These are phyloP conservation scores for Phalacrocorax pelagicus DNA, from an alignment of 2,113 vertebrate genomes.

Conservation along the genomic window DNA sequence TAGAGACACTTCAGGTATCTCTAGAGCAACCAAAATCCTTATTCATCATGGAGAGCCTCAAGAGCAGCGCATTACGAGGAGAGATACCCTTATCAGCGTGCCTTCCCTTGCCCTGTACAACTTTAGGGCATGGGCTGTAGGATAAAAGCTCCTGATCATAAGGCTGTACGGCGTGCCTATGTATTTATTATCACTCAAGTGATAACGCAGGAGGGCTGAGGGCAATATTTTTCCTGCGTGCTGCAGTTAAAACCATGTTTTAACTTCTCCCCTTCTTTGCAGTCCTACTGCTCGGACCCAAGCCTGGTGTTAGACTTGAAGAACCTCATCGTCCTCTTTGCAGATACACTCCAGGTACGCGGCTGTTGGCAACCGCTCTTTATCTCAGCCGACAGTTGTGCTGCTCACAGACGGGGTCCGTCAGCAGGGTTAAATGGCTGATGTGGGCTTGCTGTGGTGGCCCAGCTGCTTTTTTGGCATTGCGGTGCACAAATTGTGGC, in stretches of 20 bases:
- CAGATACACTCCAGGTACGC: slow-evolving; percentile 93
- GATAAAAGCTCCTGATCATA: background rate
- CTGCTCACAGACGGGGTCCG: rapidly evolving
- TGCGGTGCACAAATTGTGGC: rapidly evolving
- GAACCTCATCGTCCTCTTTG: slow-evolving; percentile 96
- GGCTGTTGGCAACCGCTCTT: background rate
- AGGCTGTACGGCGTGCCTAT: rapidly evolving
- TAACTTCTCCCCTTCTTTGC: background rate
- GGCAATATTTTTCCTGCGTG: background rate
- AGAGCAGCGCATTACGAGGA: background rate
- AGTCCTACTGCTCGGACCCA: slow-evolving; percentile 97
- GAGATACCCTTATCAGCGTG: background rate
- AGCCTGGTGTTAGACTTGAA: slow-evolving; percentile 94
- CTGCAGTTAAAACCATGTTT: background rate
- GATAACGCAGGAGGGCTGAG: background rate
- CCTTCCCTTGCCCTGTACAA: background rate
- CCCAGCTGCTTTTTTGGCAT: no score
- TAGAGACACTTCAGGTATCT: background rate
- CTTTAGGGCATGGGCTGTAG: background rate
- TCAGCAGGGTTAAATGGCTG: background rate
- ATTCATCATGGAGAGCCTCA: background rate
- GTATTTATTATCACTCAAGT: background rate
- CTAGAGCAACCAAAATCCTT: background rate
- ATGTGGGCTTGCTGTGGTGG: background rate
- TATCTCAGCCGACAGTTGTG: rapidly evolving